Conservation (phyloP, 2,113 vertebrate species). For the Pollachius pollachius region DNA sequence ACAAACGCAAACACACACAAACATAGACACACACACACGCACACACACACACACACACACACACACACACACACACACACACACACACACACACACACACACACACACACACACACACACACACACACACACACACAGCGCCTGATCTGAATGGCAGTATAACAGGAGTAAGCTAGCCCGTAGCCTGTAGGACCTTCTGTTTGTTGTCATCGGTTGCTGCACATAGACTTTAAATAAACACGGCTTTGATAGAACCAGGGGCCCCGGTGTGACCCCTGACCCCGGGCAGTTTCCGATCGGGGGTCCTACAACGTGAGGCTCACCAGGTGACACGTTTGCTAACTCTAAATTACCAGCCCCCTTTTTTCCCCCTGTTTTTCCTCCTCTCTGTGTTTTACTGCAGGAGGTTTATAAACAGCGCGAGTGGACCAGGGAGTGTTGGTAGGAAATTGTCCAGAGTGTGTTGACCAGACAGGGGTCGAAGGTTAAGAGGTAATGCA, state of each 20-base stretch:
- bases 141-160: conserved; percentile 47
- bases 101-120: conserved; percentile 21
- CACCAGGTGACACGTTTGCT: conserved; percentile 61
- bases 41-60: conserved; percentile 21
- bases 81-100: conserved; percentile 19
- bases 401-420: conserved; percentile 60
- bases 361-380: not conserved
- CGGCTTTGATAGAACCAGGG: conserved; percentile 66
- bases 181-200: conserved; percentile 55
- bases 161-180: conserved; percentile 53
- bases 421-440: conserved; percentile 51
- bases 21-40: conserved; percentile 16
- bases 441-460: conserved; percentile 25
- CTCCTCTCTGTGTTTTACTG: not conserved
- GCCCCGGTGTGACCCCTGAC: conserved; percentile 64
- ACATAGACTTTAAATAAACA: conserved; percentile 75
- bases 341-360: conserved; percentile 55
- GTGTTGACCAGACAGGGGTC: conserved; percentile 46
- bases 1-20: conserved; percentile 24
- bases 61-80: conserved; percentile 21
- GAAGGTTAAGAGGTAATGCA: conserved; percentile 49
- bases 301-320: conserved; percentile 61
- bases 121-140: conserved; percentile 12
- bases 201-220: conserved; percentile 60
- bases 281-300: conserved; percentile 54